phyloP scores from a whole-genome alignment of 2,113 vertebrate genomes.

The Heterocephalus glaber region DNA sequence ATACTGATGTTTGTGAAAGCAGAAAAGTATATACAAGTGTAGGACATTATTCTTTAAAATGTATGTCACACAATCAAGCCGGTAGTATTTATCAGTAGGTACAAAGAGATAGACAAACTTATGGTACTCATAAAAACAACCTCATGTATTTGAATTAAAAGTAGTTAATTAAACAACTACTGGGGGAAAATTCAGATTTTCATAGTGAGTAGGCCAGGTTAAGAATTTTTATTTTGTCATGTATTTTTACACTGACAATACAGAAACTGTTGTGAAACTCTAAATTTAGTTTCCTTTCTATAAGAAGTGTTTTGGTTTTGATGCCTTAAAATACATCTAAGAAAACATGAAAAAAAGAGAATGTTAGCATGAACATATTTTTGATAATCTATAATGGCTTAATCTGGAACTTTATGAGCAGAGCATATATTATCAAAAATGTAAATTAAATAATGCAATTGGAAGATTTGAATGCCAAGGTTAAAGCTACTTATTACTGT shows the following conservation, averaged over 20 bases:
- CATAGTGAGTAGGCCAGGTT: not conserved
- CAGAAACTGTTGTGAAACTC: slow-evolving; percentile 14
- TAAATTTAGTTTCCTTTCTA: slow-evolving; percentile 59
- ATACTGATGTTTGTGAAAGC: not conserved
- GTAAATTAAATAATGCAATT: slow-evolving; percentile 54
- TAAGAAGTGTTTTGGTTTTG: slow-evolving; percentile 65
- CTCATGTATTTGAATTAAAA: slow-evolving; percentile 33
- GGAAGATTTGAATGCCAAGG: slow-evolving; percentile 18
- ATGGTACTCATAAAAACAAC: not conserved
- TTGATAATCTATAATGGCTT: slow-evolving; percentile 59
- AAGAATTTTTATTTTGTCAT: slow-evolving; percentile 27
- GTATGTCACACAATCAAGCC: not conserved
- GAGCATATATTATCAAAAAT: slow-evolving; percentile 23
- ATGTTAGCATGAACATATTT: slow-evolving; percentile 66
- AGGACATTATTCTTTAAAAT: not conserved
- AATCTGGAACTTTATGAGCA: slow-evolving; percentile 71
- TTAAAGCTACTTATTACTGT: slow-evolving; percentile 66
- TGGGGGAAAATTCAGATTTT: rapidly evolving
- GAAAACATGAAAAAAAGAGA: slow-evolving; percentile 66
- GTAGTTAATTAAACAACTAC: not conserved
- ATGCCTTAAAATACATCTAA: slow-evolving; percentile 26
- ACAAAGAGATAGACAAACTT: not conserved
- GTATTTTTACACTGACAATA: not conserved
- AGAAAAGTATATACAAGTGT: not conserved
- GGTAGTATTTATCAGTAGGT: not conserved